These are phyloP conservation scores for Platalea minor DNA, from an alignment of 2,797 vertebrate genomes.

Conservation along the genomic window DNA sequence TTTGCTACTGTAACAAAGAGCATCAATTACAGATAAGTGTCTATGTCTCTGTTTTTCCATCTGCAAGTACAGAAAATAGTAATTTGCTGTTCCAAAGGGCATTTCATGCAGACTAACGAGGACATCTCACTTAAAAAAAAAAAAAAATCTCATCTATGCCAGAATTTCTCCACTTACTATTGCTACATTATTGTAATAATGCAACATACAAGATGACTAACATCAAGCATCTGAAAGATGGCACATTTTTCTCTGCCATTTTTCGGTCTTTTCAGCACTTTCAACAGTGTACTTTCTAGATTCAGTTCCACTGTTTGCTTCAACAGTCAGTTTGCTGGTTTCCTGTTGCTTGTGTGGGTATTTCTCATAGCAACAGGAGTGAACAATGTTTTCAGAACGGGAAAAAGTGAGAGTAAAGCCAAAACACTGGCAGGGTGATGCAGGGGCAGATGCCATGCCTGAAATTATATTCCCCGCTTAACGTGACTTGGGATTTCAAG, in stretches of 20 bases:
- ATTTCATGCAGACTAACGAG: background rate
- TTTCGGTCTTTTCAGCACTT: background rate
- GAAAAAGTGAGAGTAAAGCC: slow-evolving; percentile 15
- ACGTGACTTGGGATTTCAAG: background rate
- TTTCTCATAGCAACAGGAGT: slow-evolving; percentile 2
- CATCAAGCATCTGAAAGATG: background rate
- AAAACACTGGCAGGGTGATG: background rate
- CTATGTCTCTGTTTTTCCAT: background rate
- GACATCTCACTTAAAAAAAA: background rate
- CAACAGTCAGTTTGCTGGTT: background rate
- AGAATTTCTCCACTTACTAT: background rate
- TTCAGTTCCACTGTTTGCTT: slow-evolving; percentile 23
- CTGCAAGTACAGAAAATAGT: background rate
- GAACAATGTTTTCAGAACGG: slow-evolving; percentile 8
- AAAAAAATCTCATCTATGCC: background rate
- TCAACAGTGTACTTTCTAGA: background rate
- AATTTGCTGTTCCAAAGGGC: background rate
- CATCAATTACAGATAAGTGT: background rate
- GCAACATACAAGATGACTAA: background rate
- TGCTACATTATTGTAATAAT: background rate
- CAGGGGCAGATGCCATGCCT: background rate
- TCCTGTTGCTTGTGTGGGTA: slow-evolving; percentile 5
- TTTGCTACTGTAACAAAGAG: background rate
- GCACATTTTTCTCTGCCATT: background rate
- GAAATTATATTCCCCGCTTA: background rate